These are phyloP conservation scores for Sericinus montela DNA, from an alignment of 2,888 invertebrate species.

Conservation along the genomic window DNA sequence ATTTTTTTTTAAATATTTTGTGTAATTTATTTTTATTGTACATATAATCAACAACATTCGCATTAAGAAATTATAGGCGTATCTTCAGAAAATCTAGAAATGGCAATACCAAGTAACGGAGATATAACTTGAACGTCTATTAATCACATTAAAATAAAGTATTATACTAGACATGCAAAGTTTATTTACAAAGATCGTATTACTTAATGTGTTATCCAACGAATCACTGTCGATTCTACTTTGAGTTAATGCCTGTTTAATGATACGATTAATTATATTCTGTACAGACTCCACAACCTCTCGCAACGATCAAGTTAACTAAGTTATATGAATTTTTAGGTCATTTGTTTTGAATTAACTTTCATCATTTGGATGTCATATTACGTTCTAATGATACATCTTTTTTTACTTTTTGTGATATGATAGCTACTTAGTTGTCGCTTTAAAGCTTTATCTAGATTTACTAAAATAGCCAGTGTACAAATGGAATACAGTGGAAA, in stretches of 20 bases:
- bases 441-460: no score
- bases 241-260: conserved; percentile 12
- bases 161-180: not conserved
- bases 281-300: not conserved
- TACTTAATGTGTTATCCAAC: conserved; percentile 14
- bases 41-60: no score
- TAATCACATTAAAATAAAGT: not conserved
- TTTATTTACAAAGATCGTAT: conserved; percentile 6
- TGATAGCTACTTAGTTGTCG: no score
- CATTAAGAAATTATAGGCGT: no score
- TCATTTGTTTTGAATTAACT: conserved; percentile 3
- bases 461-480: no score
- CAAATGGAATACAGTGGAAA: no score
- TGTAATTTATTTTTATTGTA: no score
- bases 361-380: not conserved
- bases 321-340: conserved; percentile 2
- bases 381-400: not conserved
- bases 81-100: no score
- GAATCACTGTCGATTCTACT: not conserved
- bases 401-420: no score
- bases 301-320: conserved; percentile 4
- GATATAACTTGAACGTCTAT: not conserved
- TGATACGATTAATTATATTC: conserved; percentile 12
- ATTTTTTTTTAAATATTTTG: no score
- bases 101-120: no score